These are phyloP conservation scores for Eulemur mongoz DNA, from an alignment of 2,797 vertebrate species.

Conservation along the genomic window DNA sequence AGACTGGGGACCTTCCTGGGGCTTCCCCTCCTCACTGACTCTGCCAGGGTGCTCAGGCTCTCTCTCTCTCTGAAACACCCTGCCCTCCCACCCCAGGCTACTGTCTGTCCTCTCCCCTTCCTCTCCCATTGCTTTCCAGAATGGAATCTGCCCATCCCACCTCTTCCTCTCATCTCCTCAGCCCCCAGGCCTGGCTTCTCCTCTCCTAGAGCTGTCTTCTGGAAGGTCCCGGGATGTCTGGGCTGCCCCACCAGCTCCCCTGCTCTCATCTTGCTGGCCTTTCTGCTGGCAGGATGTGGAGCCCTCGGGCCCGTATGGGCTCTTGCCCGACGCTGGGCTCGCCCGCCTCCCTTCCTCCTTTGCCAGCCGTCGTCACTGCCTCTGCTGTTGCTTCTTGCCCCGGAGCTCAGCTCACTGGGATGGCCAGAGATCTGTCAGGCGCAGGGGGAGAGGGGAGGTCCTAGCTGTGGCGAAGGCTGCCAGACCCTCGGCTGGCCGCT, in stretches of 20 bases:
- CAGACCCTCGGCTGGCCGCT: fast-evolving
- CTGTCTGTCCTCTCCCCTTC: background rate
- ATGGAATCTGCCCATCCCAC: background rate
- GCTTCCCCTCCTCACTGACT: background rate
- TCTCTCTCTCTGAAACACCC: background rate
- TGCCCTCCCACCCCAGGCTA: background rate
- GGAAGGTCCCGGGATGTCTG: background rate
- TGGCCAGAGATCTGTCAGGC: background rate
- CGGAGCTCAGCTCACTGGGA: fast-evolving
- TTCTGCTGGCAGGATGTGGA: background rate
- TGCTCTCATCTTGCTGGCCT: background rate
- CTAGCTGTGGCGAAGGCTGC: background rate
- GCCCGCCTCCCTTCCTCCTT: background rate
- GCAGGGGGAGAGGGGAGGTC: background rate
- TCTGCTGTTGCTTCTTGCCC: background rate
- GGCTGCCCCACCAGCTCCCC: too few relatives aligned
- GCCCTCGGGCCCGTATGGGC: background rate
- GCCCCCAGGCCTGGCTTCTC: background rate
- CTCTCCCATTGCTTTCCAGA: background rate
- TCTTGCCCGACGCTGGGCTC: fast-evolving
- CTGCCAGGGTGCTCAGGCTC: background rate
- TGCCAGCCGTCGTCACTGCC: fast-evolving
- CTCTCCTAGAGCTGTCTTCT: background rate
- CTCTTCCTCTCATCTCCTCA: background rate
- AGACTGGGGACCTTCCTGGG: background rate